Evolutionary conservation across 2,797 vertebrate species (phyloP), one percentile per base, ranked within the genome.

Genomic region (Sylvilagus floridanus): DNA sequence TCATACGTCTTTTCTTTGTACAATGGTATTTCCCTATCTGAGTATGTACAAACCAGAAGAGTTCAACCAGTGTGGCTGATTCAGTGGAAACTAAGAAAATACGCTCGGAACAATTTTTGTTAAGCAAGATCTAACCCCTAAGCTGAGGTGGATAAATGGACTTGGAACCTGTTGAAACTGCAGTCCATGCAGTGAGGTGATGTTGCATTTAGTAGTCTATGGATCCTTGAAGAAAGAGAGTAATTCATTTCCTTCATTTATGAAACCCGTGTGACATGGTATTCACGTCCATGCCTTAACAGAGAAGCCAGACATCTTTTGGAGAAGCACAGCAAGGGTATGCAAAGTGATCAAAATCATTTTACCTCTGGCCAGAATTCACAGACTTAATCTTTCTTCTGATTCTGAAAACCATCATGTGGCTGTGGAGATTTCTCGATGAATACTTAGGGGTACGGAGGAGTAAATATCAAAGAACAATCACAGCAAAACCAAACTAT

Each of bases 341-440:
- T 22, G 85, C 35, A 76, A 81, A 21, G 6, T 94, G 89, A 95
- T 93, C 93, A 90, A 77, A 96, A 95, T 94, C 96, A 63, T 96
- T 96, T 77, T 30, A 96, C 77, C 42, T 84, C 68, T 89, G 82
- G 28, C 54, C 26, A 88, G 95, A 76, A 96, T 73, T 66, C 65
- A 88, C 97, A 76, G 60, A 79, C 37, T 71, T 32, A 62, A 95
- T 30, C 72, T 97, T 94, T n/a, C 26, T 24, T n/a, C 93, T 69
- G 82, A 94, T 84, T 97, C 17, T 28, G 8, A 35, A 83, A 66
- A 35, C 50, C 47, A 47, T n/a, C 57, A 19, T 65, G 42, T 87
- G 35, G 7, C 30, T 10, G 2, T 65, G 30, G 54, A 32, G 63
- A 79, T 84, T 63, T 17, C 42, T 37, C 30, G 30, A 32, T 5